Percentiles rank a stretch among this genome's conserved stretches.
phyloP scores from a whole-genome alignment of 2,888 invertebrate genomes.

The Scrobipalpa atriplicella region DNA sequence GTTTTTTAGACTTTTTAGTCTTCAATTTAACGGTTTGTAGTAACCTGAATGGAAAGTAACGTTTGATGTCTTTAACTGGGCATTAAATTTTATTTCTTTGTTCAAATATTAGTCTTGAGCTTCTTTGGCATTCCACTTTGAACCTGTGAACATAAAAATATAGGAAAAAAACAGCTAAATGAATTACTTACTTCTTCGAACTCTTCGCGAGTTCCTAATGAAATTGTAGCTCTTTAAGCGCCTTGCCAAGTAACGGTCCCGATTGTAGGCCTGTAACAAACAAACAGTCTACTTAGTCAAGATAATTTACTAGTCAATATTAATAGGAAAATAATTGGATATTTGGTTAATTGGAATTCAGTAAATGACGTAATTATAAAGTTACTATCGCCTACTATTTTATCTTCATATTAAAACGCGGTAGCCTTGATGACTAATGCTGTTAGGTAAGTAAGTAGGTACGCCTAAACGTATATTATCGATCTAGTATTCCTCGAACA shows the following conservation, averaged over 20 bases:
- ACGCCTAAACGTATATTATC: slow-evolving; percentile 2
- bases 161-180: slow-evolving; percentile 45
- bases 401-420: background rate
- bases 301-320: background rate
- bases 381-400: background rate
- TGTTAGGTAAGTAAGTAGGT: background rate
- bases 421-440: background rate
- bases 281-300: background rate
- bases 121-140: slow-evolving; percentile 32
- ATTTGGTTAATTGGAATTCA: background rate
- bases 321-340: background rate
- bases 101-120: background rate
- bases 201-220: slow-evolving; percentile 78
- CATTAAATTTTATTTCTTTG: background rate
- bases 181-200: slow-evolving; percentile 77
- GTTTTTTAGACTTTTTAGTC: no score
- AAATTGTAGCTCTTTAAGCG: slow-evolving; percentile 79
- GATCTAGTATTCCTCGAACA: background rate
- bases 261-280: slow-evolving; percentile 77
- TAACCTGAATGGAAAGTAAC: no score
- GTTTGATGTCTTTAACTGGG: background rate
- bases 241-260: slow-evolving; percentile 65
- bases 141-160: slow-evolving; percentile 60
- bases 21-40: no score
- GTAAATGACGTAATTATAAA: background rate